Base-by-base conservation (phyloP, 2,797 vertebrate species). In the Gymnoscopelus braueri region DNA sequence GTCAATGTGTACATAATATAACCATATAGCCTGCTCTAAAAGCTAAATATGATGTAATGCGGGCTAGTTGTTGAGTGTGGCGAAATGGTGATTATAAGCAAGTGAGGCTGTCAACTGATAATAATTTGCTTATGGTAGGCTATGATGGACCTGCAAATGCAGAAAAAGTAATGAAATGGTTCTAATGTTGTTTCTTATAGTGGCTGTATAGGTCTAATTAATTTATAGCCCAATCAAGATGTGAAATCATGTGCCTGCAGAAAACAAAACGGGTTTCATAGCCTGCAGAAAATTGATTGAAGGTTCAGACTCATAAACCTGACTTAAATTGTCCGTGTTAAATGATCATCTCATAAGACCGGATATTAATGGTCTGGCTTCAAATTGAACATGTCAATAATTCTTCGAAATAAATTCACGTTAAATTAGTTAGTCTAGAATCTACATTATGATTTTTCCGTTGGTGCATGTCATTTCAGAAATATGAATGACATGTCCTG, bases 91-190 rank as follows among this genome's bases (percentile, higher is more conserved):
- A 52, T 66, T 56, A 72, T 81, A 85, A 85, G 29, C 80, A 87
- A 84, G 85, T 82, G 82, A 69, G 7, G 57, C 64, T 6, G 32
- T 49, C 53, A 75, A 70, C 60, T 75, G 79, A 62, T 66, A 69
- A 55, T 62, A 60, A 59, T 68, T 61, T 3, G 69, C 58, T 35
- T 57, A 24, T 57, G 47, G 61, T 59, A 51, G 54, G 63, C 51
- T 59, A 52, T 49, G 47, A 63, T 9, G 48, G 55, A 68, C 60
- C 60, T 54, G 57, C 57, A 23, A 48, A 59, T 32, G 71, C 66
- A 76, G 26, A 71, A 68, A 59, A 81, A 80, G 66, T 59, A 58
- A 76, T 74, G 80, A 39, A 78, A 76, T 64, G 23, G 44, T 58
- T 29, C 72, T 57, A 64, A 60, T 32, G 52, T 44, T 44, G 32